phyloP scores from a whole-genome alignment of 2,888 invertebrate species.

The Nomada hirtipes region DNA sequence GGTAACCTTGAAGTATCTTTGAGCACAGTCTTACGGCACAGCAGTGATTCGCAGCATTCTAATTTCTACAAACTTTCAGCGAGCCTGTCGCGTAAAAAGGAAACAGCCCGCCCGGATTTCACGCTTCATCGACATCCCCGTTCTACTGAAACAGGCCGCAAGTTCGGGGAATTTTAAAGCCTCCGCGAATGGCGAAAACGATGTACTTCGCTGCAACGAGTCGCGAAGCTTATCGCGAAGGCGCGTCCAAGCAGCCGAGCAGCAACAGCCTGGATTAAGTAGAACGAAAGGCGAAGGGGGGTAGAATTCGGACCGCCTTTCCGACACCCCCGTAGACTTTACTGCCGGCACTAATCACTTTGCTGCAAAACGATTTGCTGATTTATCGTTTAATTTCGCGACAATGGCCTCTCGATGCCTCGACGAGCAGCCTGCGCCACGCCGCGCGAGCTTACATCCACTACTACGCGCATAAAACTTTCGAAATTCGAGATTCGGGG shows the following conservation, averaged over 20 bases:
- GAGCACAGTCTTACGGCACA: no score
- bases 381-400: slow-evolving; percentile 73
- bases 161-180: no score
- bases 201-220: background rate
- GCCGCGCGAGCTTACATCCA: background rate
- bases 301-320: slow-evolving; percentile 50
- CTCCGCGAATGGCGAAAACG: background rate
- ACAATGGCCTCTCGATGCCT: slow-evolving; percentile 66
- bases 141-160: background rate
- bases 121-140: background rate
- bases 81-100: no score
- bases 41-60: no score
- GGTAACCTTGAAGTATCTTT: background rate
- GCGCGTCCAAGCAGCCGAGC: background rate
- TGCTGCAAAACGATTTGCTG: slow-evolving; percentile 70
- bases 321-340: slow-evolving; percentile 54
- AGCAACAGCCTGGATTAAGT: slow-evolving; percentile 8
- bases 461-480: slow-evolving; percentile 50
- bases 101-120: background rate
- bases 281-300: slow-evolving; percentile 2
- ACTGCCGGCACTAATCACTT: slow-evolving; percentile 72
- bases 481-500: slow-evolving; percentile 43
- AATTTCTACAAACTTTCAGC: background rate
- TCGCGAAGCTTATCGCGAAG: background rate
- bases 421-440: background rate